These are phyloP conservation scores for Trisateles emortualis DNA, from an alignment of 2,888 invertebrate genomes.

Conservation along the genomic window DNA sequence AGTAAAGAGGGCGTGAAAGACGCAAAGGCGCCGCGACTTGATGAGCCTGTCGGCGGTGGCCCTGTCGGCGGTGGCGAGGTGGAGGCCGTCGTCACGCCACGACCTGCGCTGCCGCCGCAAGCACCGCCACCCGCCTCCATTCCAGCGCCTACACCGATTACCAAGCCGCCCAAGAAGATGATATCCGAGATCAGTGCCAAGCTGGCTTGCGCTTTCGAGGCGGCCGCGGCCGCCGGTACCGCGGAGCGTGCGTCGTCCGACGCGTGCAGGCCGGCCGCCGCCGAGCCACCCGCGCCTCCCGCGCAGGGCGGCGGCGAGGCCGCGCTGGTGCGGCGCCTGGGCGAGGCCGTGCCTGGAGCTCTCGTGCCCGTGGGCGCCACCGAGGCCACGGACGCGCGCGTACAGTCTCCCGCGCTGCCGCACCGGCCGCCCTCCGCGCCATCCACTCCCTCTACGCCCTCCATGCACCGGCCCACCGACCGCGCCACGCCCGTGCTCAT, in stretches of 20 bases:
- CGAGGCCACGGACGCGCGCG: conserved; percentile 77
- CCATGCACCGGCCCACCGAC: conserved; percentile 65
- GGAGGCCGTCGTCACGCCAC: conserved; percentile 21
- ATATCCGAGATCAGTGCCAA: conserved; percentile 80
- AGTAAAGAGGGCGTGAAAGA: conserved; percentile 63
- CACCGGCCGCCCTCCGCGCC: conserved; percentile 74
- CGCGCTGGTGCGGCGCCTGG: conserved; percentile 33
- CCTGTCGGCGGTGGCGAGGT: conserved; percentile 16
- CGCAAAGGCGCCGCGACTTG: conserved; percentile 63
- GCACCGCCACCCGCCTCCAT: conserved; percentile 32
- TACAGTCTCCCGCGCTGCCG: conserved; percentile 79
- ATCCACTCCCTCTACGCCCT: conserved; percentile 60
- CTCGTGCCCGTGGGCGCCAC: conserved; percentile 75
- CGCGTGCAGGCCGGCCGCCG: conserved; percentile 13
- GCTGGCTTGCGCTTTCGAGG: conserved; percentile 71
- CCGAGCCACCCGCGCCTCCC: conserved; percentile 46
- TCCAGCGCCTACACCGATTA: conserved; percentile 64
- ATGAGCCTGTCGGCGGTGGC: conserved; percentile 41
- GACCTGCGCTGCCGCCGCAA: conserved; percentile 30
- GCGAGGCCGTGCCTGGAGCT: conserved; percentile 59
- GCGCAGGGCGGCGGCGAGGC: conserved; percentile 47
- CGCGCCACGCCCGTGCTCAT: conserved; percentile 76
- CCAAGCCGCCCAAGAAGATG: conserved; percentile 79
- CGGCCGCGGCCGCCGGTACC: conserved; percentile 54
- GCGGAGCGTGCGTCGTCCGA: conserved; percentile 26